These are phyloP conservation scores for Xestia rhomboidea DNA, from an alignment of 2,888 invertebrate genomes.

Conservation along the genomic window DNA sequence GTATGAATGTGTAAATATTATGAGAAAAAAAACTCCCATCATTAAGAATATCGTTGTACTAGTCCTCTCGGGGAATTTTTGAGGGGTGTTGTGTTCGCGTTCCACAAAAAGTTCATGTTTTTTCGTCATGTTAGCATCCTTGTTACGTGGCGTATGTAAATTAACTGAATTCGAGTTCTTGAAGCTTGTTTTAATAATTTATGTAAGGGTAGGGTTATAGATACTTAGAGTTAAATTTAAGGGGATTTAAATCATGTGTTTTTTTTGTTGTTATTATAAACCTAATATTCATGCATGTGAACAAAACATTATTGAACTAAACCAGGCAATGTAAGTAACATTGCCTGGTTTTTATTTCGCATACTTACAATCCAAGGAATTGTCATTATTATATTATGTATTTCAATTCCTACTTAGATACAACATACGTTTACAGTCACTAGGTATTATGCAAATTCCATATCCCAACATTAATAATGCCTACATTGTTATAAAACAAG, in stretches of 20 bases:
- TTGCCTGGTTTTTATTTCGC: background rate
- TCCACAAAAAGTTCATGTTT: conserved; percentile 59
- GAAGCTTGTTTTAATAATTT: conserved; percentile 34
- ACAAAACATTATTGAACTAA: background rate
- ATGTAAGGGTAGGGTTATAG: conserved; percentile 19
- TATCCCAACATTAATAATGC: conserved; percentile 9
- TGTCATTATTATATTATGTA: background rate
- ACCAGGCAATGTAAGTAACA: no score
- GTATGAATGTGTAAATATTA: conserved; percentile 83
- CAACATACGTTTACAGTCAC: background rate
- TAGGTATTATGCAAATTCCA: background rate
- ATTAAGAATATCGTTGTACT: conserved; percentile 70
- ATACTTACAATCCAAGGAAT: background rate
- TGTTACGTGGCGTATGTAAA: conserved; percentile 49
- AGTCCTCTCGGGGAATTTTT: conserved; percentile 66
- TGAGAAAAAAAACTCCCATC: conserved; percentile 71
- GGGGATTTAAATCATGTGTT: background rate
- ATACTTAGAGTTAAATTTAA: background rate
- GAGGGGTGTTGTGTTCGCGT: conserved; percentile 67
- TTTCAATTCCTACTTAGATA: background rate
- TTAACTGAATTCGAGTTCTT: conserved; percentile 33
- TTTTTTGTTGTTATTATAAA: background rate
- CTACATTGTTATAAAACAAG: conserved; percentile 9
- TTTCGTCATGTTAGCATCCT: conserved; percentile 55
- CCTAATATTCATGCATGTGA: background rate